phyloP scores from a whole-genome alignment of 2,113 vertebrate genomes.

The Holacanthus passer region DNA sequence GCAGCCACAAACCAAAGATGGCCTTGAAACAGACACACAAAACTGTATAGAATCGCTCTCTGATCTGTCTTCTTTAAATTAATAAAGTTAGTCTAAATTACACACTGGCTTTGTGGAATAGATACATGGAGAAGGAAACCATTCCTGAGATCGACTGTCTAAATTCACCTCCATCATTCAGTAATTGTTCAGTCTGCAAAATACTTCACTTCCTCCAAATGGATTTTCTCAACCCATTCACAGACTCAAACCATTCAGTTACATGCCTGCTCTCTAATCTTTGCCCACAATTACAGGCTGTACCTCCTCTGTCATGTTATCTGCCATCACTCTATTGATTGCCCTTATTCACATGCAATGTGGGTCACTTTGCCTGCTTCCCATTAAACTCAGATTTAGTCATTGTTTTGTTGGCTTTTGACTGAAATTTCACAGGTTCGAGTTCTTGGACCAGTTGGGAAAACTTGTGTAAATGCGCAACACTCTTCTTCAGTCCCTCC shows the following conservation, averaged over 20 bases:
- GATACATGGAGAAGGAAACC: not conserved
- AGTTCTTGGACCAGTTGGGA: not conserved
- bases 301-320: slow-evolving; percentile 43
- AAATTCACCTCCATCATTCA: not conserved
- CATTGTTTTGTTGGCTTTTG: slow-evolving; percentile 21
- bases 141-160: not conserved
- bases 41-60: not conserved
- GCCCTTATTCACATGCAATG: slow-evolving; percentile 37
- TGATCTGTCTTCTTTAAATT: not conserved
- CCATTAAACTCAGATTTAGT: slow-evolving; percentile 30
- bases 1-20: slow-evolving; percentile 18
- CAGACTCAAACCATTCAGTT: not conserved
- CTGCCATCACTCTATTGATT: slow-evolving; percentile 60
- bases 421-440: not conserved
- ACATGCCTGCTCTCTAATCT: slow-evolving; percentile 26
- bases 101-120: not conserved
- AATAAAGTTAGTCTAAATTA: not conserved
- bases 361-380: slow-evolving; percentile 49
- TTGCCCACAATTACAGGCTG: slow-evolving; percentile 20
- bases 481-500: not conserved
- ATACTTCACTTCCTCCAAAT: not conserved
- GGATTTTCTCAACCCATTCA: not conserved
- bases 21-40: not conserved
- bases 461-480: not conserved
- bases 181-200: not conserved